phyloP scores from a whole-genome alignment of 2,113 vertebrate genomes.

The Prietella phreatophila region DNA sequence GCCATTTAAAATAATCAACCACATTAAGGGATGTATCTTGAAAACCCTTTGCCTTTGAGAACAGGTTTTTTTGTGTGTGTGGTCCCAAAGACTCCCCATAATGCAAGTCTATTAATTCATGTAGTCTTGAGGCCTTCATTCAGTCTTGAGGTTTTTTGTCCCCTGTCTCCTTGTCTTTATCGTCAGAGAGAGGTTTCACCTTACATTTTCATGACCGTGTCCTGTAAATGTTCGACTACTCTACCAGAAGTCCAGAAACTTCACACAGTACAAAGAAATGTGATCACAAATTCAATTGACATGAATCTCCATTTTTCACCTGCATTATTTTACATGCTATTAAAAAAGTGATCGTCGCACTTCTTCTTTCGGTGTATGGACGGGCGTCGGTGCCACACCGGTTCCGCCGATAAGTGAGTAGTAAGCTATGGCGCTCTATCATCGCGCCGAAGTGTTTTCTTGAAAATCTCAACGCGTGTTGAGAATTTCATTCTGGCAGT shows the following conservation, averaged over 20 bases:
- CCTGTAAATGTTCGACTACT: slow-evolving; percentile 13
- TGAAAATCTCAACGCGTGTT: slow-evolving; percentile 32
- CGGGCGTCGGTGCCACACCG: slow-evolving; percentile 71
- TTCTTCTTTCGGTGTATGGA: slow-evolving; percentile 14
- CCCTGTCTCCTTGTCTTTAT: not conserved
- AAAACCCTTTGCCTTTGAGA: slow-evolving; percentile 37
- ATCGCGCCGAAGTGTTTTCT: slow-evolving; percentile 49
- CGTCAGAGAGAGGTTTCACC: slow-evolving; percentile 8
- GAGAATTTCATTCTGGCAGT: slow-evolving; percentile 25
- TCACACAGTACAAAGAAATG: slow-evolving; percentile 8
- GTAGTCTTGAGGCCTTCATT: slow-evolving; percentile 26
- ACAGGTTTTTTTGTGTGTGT: slow-evolving; percentile 4
- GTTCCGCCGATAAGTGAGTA: slow-evolving; percentile 44
- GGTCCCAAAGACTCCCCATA: slow-evolving; percentile 8
- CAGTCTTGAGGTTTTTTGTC: not conserved
- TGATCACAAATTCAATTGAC: not conserved
- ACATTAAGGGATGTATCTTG: slow-evolving; percentile 44
- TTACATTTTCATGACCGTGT: slow-evolving; percentile 4
- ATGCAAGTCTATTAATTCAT: slow-evolving; percentile 2
- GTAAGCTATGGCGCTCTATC: not conserved
- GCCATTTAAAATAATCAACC: slow-evolving; percentile 57
- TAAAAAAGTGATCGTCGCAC: not conserved
- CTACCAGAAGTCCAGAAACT: not conserved
- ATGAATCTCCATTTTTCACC: slow-evolving; percentile 5
- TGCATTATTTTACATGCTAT: slow-evolving; percentile 20